Evolutionary conservation across 1,140 invertebrate genomes (phyloP).

Genomic region (Brachionus rotundiformis): DNA sequence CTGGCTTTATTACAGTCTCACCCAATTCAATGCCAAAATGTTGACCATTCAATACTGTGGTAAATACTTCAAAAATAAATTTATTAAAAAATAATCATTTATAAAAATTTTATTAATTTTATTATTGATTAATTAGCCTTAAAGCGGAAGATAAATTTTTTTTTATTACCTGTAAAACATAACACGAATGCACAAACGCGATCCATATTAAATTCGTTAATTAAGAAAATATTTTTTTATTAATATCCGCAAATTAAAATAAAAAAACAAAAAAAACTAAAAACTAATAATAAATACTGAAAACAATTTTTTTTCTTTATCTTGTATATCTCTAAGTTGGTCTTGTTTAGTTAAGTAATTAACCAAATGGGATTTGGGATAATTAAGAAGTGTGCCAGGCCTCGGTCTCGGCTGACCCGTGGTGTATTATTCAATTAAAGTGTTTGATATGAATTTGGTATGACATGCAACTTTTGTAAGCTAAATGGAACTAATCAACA

Average conservation of each 20-base stretch:
- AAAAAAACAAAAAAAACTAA: background rate
- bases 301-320: conserved; percentile 9
- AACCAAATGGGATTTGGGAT: conserved; percentile 33
- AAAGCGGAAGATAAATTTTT: too few relatives aligned
- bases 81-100: background rate
- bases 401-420: background rate
- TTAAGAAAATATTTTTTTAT: background rate
- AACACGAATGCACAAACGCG: background rate
- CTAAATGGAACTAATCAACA: background rate
- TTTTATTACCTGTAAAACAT: background rate
- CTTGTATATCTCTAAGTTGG: conserved; percentile 2
- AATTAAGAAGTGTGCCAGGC: background rate
- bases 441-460: conserved; percentile 21
- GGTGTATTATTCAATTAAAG: conserved; percentile 27
- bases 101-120: background rate
- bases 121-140: too few relatives aligned
- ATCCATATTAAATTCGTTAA: background rate
- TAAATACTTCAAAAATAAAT: background rate
- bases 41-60: background rate
- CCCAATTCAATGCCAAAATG: background rate
- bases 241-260: too few relatives aligned
- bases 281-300: background rate
- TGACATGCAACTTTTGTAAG: conserved; percentile 40
- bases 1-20: background rate
- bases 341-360: conserved; percentile 44